phyloP scores from a whole-genome alignment of 2,797 vertebrate species.

The Gambelia wislizenii region DNA sequence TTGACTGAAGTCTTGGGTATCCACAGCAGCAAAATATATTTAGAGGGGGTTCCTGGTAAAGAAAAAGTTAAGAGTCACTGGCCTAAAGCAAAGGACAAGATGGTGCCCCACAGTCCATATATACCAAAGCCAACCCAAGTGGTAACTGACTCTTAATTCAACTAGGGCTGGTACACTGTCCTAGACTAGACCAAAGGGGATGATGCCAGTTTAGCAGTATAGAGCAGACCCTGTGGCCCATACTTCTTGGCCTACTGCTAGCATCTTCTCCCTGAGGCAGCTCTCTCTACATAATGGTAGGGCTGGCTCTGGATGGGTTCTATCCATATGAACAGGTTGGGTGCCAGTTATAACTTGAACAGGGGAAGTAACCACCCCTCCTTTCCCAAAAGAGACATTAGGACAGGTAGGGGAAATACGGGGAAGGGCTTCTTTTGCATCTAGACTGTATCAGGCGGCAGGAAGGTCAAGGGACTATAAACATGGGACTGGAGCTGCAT shows the following conservation, averaged over 20 bases:
- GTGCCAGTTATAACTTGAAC: background rate
- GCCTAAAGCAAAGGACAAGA: background rate
- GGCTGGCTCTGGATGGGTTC: background rate
- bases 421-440: background rate
- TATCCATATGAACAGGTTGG: background rate
- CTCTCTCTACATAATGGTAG: background rate
- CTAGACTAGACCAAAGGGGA: no score
- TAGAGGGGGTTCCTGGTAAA: no score
- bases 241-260: background rate
- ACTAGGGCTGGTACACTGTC: background rate
- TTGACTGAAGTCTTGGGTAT: no score
- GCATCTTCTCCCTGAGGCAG: background rate
- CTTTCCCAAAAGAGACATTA: background rate
- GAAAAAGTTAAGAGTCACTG: no score
- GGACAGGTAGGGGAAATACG: background rate
- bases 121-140: background rate
- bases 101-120: background rate
- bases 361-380: background rate
- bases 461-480: background rate
- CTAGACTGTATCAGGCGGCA: no score
- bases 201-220: no score
- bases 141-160: background rate
- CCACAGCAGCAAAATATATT: no score
- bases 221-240: no score
- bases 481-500: no score